Evolutionary conservation across 2,113 vertebrate genomes (phyloP), one percentile per base, ranked within the genome.

Genomic region (Equus quagga): DNA sequence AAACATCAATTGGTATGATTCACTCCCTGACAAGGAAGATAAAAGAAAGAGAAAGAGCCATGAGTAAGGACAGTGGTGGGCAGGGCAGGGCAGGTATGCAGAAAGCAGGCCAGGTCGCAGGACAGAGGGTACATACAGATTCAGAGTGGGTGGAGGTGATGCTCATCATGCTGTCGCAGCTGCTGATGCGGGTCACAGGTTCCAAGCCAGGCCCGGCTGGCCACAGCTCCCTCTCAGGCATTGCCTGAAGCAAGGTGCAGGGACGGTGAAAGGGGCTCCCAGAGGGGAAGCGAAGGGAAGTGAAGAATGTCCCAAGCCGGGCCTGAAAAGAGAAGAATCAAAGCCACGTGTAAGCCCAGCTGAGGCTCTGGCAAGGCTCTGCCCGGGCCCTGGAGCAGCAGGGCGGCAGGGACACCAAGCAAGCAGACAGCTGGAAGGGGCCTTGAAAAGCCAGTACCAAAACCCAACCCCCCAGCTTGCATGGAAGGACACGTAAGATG

Each of bases 151-250:
- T 95, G 96, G 99, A 99, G 82, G 99, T 98, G 9, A 98, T 97
- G 97, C 99, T 99, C 98, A 98, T 98, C 96, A 99, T 98, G 86
- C 99, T 99, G 99, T 99, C 99, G 7, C 98, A 99, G 99, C 99
- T 99, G 97, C 99, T 97, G 97, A 99, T 91, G 83, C 97, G 97
- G 46, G 97, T 97, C 96, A 97, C 97, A 0, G 98, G 98, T 96
- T 99, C 99, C 75, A 98, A 96, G 96, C 98, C 98, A 89, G 98
- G 95, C 98, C 98, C 99, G 60, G 98, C 99, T 95, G 98, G 98
- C 99, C 99, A 99, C 94, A 98, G 99, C 91, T 99, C 99, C 87
- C 99, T 99, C 98, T 98, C 99, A 0, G 99, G 99, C 99, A 99
- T 99, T 91, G 98, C 98, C 98, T 46, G 92, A 91, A 98, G 92